Base-by-base conservation (phyloP, 2,113 vertebrate species). In the Merops nubicus region DNA sequence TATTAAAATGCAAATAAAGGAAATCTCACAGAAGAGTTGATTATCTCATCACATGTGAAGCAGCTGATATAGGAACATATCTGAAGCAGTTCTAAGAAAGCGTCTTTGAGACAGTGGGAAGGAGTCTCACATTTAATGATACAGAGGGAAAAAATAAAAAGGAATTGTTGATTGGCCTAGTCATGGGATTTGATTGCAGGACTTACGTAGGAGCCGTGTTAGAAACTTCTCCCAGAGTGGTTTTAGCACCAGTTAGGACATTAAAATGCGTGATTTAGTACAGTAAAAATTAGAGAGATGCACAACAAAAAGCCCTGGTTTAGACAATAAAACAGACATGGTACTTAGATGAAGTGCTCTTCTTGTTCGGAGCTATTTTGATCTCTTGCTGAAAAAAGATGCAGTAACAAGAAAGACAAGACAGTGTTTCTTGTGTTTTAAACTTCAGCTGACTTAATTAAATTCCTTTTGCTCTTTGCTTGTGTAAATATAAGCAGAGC, bases 1-100 rank as follows among this genome's bases (percentile, higher is more conserved):
- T 69, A 92, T 79, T 91, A 83, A 91, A 89, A 96, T 93, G 85
- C n/a, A 96, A 93, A 92, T 75, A 73, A 84, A 93, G 33, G 34
- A 81, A 86, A 85, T 82, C n/a, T 88, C 51, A 79, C 23, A 23
- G 77, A 74, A 54, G 45, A 59, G 38, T 48, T 94, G 79, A 94
- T 96, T 86, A 85, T 89, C 67, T 82, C 62, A 69, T 91, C 83
- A 70, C 33, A 11, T 5, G 19, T 43, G 40, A 75, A 83, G 57
- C 18, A 78, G 70, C 56, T 89, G 77, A 76, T 69, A 87, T 2
- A 50, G 69, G 50, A 89, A 54, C 21, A 23, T 67, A 51, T 50
- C 64, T 83, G 72, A 62, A 72, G 19, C 54, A 72, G 28, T 53
- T 45, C 47, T 76, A 53, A 59, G 65, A 64, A 85, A 89, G 31